These are phyloP conservation scores for Stenichneumon culpator DNA, from an alignment of 2,888 invertebrate genomes.

Conservation along the genomic window DNA sequence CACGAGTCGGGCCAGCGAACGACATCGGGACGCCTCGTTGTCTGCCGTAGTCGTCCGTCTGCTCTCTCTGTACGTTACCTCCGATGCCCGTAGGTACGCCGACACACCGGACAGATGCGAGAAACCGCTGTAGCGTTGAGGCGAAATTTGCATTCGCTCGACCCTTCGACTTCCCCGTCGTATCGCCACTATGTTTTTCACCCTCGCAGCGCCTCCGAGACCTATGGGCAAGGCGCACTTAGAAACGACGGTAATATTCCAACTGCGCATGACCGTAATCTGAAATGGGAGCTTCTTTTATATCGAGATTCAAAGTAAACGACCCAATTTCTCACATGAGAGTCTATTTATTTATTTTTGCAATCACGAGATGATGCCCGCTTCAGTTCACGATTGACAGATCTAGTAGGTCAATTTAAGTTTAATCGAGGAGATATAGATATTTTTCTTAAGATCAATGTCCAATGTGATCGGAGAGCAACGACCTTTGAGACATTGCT, in stretches of 20 bases:
- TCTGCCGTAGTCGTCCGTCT: conserved; percentile 37
- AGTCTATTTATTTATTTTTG: neutral
- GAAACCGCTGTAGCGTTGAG: neutral
- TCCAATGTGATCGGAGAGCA: neutral
- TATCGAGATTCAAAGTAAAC: neutral
- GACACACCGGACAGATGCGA: conserved; percentile 25
- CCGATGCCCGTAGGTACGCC: neutral
- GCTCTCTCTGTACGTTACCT: neutral
- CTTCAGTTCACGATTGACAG: neutral
- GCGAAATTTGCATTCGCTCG: conserved; percentile 30
- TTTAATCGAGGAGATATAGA: neutral
- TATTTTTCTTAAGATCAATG: neutral
- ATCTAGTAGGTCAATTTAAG: neutral
- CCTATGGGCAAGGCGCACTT: too few relatives aligned
- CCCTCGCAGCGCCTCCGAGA: neutral
- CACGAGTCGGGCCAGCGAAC: conserved; percentile 32
- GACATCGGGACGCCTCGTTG: conserved; percentile 60
- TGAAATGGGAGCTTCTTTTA: neutral
- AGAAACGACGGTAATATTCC: too few relatives aligned
- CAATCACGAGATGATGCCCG: neutral
- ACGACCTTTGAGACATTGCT: neutral
- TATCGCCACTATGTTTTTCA: neutral
- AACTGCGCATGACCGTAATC: too few relatives aligned
- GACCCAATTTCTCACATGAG: neutral
- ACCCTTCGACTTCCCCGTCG: neutral